These are phyloP conservation scores for Rapana venosa DNA, from an alignment of 2,888 invertebrate species.

Conservation along the genomic window DNA sequence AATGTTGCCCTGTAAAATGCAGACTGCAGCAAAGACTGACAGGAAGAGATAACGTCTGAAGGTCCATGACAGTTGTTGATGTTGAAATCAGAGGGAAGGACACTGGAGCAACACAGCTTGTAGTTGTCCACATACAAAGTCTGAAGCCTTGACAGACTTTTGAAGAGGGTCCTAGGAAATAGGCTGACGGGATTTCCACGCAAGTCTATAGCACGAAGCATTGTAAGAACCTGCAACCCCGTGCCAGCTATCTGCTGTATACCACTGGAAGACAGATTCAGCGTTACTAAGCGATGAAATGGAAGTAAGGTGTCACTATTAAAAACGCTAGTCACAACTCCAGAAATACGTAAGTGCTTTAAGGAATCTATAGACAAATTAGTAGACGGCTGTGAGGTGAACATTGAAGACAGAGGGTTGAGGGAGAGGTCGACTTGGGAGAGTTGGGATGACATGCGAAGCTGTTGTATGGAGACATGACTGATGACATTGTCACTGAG, in stretches of 20 bases:
- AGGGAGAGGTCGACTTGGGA: not conserved
- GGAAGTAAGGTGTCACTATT: not conserved
- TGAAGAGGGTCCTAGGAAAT: not conserved
- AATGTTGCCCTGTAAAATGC: not conserved
- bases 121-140: not conserved
- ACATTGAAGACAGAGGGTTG: not conserved
- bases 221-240: not conserved
- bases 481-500: not conserved
- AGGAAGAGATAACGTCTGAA: not conserved
- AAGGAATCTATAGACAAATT: not conserved
- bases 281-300: not conserved
- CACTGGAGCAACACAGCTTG: not conserved
- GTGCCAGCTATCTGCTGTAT: not conserved
- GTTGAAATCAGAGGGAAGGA: not conserved
- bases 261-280: not conserved
- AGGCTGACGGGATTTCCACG: not conserved
- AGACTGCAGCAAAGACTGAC: not conserved
- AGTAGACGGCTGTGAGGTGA: not conserved
- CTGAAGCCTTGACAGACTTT: not conserved
- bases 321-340: not conserved
- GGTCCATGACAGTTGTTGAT: conserved; percentile 2
- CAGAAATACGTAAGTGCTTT: not conserved
- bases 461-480: not conserved
- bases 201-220: not conserved
- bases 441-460: not conserved